Evolutionary conservation across 2,113 vertebrate species (phyloP), one percentile per base, ranked within the genome.

Genomic region (Seriola aureovittata): DNA sequence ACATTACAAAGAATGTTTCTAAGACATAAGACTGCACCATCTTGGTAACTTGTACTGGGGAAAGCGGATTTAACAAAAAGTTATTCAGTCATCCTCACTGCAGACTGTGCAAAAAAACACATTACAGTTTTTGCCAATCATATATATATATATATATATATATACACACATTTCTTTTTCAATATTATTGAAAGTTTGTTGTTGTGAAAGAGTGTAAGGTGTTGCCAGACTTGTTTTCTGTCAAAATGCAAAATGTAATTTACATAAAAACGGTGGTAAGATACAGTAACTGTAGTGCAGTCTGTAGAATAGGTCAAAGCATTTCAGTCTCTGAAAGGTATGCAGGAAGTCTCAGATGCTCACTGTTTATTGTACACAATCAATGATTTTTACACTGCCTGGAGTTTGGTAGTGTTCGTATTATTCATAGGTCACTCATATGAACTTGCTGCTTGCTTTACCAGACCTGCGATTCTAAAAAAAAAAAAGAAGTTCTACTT

Each of bases 241-340:
- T 80, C 42, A 77, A 80, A 82, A 59, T 50, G 36, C 69, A 66
- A 32, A 75, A 78, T 81, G 34, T 57, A 62, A 74, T 80, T 89
- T 66, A 71, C n/a, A 76, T 85, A 50, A 64, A 68, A 85, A 52
- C 14, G 58, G 17, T 52, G 32, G 29, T 21, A 54, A 82, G 19
- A 21, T 23, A 13, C 5, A 50, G 34, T 63, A 57, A 48, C 65
- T 78, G 34, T 13, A 75, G 25, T 9, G 46, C 44, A 40, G n/a
- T n/a, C 52, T 70, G 40, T 38, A 48, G 44, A 48, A 76, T 42
- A 52, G 34, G 12, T 58, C 13, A 58, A 64, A 65, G 57, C 29
- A 50, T 75, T 67, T 64, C 13, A 23, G 8, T 52, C 36, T 11
- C 10, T 42, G 8, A 42, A 42, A 42, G 40, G 40, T 42, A 8